Evolutionary conservation across 2,113 vertebrate species (phyloP).

Genomic region (Labeo catla): DNA sequence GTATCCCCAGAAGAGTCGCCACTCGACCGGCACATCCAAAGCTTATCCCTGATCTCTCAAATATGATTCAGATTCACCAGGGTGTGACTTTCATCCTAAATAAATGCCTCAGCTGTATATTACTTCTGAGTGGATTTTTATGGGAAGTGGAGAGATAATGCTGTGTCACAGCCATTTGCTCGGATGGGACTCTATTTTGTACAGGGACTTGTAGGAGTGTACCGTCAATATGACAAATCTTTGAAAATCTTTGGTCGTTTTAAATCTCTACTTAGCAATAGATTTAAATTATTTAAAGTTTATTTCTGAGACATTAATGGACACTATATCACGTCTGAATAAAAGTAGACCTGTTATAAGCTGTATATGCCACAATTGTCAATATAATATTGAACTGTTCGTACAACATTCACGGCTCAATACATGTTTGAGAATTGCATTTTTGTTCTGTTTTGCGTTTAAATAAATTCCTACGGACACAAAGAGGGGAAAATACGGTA

Average conservation of each 20-base stretch:
- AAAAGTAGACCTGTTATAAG: too few relatives aligned
- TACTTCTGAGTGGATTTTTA: conserved; percentile 35
- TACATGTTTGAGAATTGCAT: too few relatives aligned
- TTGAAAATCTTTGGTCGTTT: background rate
- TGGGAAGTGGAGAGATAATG: conserved; percentile 47
- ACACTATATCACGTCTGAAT: too few relatives aligned
- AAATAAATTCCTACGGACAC: too few relatives aligned
- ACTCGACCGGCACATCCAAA: conserved; percentile 15
- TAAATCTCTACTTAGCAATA: background rate
- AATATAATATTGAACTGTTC: too few relatives aligned
- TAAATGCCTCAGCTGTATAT: conserved; percentile 52
- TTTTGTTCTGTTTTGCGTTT: too few relatives aligned
- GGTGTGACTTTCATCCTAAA: conserved; percentile 52
- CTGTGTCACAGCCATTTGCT: conserved; percentile 25
- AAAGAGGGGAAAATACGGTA: too few relatives aligned
- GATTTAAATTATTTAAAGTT: background rate
- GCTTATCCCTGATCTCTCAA: conserved; percentile 38
- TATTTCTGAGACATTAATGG: background rate
- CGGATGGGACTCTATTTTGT: background rate
- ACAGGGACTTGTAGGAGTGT: background rate
- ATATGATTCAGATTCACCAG: conserved; percentile 38
- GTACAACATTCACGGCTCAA: too few relatives aligned
- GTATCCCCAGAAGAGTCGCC: background rate
- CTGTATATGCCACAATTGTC: too few relatives aligned
- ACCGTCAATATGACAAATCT: background rate